Evolutionary conservation across 2,888 invertebrate genomes (phyloP).

Genomic region (Scrobipalpa costella): DNA sequence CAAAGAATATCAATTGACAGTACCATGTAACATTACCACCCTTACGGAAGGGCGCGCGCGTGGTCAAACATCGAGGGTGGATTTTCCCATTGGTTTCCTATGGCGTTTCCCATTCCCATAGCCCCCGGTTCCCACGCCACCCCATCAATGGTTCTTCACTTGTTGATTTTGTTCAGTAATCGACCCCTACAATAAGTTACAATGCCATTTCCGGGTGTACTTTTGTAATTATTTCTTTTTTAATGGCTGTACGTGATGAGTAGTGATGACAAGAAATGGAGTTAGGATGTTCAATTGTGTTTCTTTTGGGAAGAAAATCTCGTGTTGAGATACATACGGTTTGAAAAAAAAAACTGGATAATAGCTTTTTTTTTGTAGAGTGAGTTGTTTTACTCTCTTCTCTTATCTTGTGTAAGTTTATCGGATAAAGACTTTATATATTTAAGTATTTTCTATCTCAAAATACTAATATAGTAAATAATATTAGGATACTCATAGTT

Average conservation of each 20-base stretch:
- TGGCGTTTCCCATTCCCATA: constrained; percentile 69
- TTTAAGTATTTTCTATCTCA: too few species aligned
- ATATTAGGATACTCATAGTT: too few species aligned
- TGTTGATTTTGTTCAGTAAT: constrained; percentile 72
- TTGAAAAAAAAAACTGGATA: too few species aligned
- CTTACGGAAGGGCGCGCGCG: constrained; percentile 69
- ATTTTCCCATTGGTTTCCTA: constrained; percentile 70
- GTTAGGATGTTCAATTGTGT: constrained; percentile 5
- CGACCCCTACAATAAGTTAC: constrained; percentile 46
- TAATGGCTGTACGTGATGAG: constrained; percentile 23
- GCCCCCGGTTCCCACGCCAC: constrained; percentile 47
- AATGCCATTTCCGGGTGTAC: constrained; percentile 62
- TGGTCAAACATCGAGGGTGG: constrained; percentile 61
- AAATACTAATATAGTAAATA: too few species aligned
- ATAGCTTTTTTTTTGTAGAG: too few species aligned
- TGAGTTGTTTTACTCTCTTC: too few species aligned
- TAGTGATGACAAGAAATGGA: constrained; percentile 21
- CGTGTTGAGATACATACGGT: too few species aligned
- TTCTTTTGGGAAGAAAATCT: not conserved
- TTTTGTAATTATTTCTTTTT: constrained; percentile 40
- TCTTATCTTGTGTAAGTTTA: too few species aligned
- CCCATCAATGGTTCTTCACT: constrained; percentile 62
- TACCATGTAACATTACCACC: constrained; percentile 32
- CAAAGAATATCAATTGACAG: constrained; percentile 7
- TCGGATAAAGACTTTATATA: too few species aligned